Percentiles rank a stretch among this genome's conserved stretches.
Evolutionary conservation across 2,888 invertebrate genomes (phyloP).

Genomic region (Candidula unifasciata): DNA sequence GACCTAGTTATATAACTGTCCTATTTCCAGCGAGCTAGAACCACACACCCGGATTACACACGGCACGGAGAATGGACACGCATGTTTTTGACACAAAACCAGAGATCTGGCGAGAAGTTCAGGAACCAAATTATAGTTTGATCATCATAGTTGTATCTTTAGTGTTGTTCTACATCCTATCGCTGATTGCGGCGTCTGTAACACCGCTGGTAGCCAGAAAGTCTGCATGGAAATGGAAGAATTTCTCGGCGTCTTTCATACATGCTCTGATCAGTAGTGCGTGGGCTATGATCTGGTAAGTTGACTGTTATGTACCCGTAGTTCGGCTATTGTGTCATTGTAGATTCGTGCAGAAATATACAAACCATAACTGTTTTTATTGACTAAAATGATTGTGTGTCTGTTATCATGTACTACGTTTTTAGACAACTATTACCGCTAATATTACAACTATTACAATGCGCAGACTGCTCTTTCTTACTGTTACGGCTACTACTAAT

Average conservation of each 20-base stretch:
- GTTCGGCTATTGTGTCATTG: background rate
- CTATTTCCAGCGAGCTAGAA: no score
- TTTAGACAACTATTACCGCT: no score
- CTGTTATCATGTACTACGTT: no score
- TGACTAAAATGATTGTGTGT: no score
- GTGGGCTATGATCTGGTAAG: constrained; percentile 50
- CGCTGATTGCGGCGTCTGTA: background rate
- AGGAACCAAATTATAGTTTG: constrained; percentile 36
- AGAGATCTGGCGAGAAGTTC: constrained; percentile 45
- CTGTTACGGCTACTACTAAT: no score
- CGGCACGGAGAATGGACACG: no score
- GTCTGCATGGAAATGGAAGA: constrained; percentile 54
- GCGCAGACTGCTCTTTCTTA: no score
- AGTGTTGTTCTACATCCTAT: constrained; percentile 42
- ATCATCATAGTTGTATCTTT: constrained; percentile 41
- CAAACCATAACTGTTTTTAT: background rate
- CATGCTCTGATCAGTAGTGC: constrained; percentile 49
- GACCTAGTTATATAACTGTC: constrained; percentile 4
- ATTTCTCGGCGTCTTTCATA: constrained; percentile 51
- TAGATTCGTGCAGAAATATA: background rate
- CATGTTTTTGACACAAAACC: background rate
- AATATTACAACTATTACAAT: no score
- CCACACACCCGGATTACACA: no score
- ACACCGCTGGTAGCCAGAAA: constrained; percentile 28
- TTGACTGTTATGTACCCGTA: background rate